Conservation (phyloP, 1,140 invertebrate species). For the Globodera rostochiensis region DNA sequence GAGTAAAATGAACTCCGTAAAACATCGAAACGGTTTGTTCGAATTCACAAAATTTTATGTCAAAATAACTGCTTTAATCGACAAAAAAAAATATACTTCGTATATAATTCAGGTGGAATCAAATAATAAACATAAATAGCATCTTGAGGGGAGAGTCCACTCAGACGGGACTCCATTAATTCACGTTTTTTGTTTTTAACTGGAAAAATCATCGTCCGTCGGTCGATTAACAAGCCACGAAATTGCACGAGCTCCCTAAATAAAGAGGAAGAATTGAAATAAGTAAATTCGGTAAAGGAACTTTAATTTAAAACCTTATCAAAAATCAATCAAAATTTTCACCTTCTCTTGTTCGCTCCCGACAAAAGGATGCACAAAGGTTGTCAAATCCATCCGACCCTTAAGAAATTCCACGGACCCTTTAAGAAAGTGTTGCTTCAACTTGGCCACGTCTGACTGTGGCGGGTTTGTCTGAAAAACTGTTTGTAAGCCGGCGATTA, state of each 20-base stretch:
- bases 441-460: not conserved
- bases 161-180: no score
- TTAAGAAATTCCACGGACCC: not conserved
- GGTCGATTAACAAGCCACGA: not conserved
- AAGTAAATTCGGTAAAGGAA: not conserved
- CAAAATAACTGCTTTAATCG: no score
- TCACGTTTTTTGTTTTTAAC: not conserved
- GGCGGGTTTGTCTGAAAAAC: not conserved
- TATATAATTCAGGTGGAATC: no score
- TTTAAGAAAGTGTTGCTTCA: not conserved
- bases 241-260: not conserved
- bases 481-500: not conserved
- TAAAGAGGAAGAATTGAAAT: not conserved
- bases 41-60: no score
- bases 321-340: not conserved
- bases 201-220: not conserved
- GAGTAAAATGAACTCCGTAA: no score
- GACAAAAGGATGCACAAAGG: not conserved
- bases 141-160: no score
- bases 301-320: no score
- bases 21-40: no score
- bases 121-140: no score
- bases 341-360: constrained; percentile 1
- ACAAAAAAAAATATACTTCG: no score
- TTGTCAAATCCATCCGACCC: not conserved